Evolutionary conservation across 2,113 vertebrate genomes (phyloP).

Genomic region (Osmerus mordax): DNA sequence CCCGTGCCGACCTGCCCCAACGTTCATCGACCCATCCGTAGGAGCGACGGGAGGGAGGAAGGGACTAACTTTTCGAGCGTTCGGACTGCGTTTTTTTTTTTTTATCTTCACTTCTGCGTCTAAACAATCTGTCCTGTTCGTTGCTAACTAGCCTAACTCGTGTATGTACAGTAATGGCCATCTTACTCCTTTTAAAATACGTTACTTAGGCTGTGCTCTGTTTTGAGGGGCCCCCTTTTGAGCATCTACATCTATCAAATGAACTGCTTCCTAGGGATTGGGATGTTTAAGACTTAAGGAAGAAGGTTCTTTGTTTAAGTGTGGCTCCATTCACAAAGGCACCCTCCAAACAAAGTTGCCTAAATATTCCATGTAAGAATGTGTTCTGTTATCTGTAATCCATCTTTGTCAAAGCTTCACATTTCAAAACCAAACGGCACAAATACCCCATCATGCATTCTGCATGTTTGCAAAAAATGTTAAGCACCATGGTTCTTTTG

Average conservation of each 20-base stretch:
- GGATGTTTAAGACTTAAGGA: not conserved
- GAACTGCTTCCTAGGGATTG: too few species aligned
- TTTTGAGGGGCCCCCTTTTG: too few species aligned
- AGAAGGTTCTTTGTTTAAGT: too few species aligned
- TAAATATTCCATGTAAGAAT: slow-evolving; percentile 9
- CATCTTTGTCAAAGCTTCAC: not conserved
- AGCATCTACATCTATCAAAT: too few species aligned
- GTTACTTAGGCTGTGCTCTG: too few species aligned
- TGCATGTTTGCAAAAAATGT: slow-evolving; percentile 21
- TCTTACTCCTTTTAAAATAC: not conserved
- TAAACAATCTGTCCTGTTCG: slow-evolving; percentile 48
- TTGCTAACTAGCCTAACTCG: not conserved
- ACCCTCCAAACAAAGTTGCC: not conserved
- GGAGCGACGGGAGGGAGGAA: too few species aligned
- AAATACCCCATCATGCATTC: slow-evolving; percentile 18
- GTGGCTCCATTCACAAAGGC: too few species aligned
- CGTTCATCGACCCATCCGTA: too few species aligned
- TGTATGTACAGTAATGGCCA: slow-evolving; percentile 29
- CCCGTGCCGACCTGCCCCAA: too few species aligned
- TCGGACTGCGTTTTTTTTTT: too few species aligned
- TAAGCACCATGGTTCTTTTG: slow-evolving; percentile 8
- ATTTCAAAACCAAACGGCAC: slow-evolving; percentile 15
- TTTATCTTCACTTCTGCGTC: slow-evolving; percentile 50
- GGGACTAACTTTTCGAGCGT: too few species aligned
- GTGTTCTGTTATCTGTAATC: not conserved